These are phyloP conservation scores for Brachionus paranguensis DNA, from an alignment of 1,140 invertebrate species.

Conservation along the genomic window DNA sequence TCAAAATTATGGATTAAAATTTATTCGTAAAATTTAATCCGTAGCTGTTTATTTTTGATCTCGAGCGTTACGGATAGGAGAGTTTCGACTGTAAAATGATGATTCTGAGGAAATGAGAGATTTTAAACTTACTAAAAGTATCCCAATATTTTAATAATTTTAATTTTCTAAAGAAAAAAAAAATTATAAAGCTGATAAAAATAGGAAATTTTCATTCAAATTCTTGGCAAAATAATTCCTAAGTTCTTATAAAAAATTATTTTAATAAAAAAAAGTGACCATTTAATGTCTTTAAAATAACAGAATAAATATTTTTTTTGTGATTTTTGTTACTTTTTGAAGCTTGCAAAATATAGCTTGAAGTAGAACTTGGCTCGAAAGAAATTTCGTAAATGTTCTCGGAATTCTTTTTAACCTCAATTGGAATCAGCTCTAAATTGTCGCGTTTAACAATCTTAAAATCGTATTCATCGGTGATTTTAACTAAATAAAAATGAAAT, in stretches of 20 bases:
- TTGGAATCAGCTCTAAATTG: slow-evolving; percentile 5
- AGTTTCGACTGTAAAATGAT: too few relatives aligned
- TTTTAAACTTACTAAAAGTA: too few relatives aligned
- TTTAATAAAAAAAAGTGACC: background rate
- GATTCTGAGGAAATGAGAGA: too few relatives aligned
- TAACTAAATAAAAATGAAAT: background rate
- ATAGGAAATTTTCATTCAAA: background rate
- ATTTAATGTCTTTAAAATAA: too few relatives aligned
- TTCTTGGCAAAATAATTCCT: background rate
- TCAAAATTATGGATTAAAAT: too few relatives aligned
- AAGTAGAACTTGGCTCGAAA: slow-evolving; percentile 4
- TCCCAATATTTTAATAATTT: too few relatives aligned
- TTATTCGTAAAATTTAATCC: too few relatives aligned
- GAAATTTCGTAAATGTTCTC: slow-evolving; percentile 6
- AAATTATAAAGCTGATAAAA: too few relatives aligned
- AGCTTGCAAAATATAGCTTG: slow-evolving; percentile 10
- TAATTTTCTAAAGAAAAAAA: too few relatives aligned
- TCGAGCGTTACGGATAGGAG: too few relatives aligned
- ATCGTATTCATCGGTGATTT: slow-evolving; percentile 14
- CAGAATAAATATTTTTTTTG: too few relatives aligned
- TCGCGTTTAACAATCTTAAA: slow-evolving; percentile 8
- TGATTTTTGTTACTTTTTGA: background rate
- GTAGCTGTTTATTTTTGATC: too few relatives aligned
- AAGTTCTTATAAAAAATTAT: background rate
- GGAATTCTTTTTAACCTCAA: background rate